These are phyloP conservation scores for Elephas maximus DNA, from an alignment of 2,113 vertebrate species.

Conservation along the genomic window DNA sequence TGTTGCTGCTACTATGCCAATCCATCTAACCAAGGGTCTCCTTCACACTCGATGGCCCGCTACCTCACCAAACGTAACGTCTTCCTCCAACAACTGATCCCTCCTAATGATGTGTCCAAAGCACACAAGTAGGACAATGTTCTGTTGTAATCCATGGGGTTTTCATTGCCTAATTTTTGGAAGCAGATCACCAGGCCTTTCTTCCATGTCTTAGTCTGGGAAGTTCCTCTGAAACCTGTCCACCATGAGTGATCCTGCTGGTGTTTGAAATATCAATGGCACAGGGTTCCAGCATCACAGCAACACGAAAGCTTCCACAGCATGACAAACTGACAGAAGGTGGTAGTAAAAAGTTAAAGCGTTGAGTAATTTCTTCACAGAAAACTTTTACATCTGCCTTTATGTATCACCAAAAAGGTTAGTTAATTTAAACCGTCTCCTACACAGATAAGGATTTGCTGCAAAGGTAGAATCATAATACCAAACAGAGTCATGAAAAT, in stretches of 20 bases:
- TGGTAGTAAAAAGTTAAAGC: neutral
- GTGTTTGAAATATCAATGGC: neutral
- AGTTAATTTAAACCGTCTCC: neutral
- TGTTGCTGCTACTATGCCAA: neutral
- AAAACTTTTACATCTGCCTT: conserved; percentile 6
- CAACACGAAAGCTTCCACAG: neutral
- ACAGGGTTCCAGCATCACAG: neutral
- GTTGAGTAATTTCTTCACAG: neutral
- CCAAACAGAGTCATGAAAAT: conserved; percentile 66
- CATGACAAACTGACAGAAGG: neutral
- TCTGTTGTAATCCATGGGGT: neutral
- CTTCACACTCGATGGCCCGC: neutral
- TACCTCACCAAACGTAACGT: neutral
- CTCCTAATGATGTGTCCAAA: neutral
- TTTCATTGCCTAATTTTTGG: neutral
- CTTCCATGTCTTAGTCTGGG: neutral
- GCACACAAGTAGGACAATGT: neutral
- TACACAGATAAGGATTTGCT: neutral
- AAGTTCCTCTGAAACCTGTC: neutral
- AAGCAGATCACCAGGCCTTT: neutral
- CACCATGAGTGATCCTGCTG: neutral
- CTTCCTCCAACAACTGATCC: neutral
- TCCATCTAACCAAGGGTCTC: neutral
- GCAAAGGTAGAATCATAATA: conserved; percentile 10
- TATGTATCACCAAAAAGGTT: conserved; percentile 22